Evolutionary conservation across 2,888 invertebrate genomes (phyloP), one percentile per base, ranked within the genome.

Genomic region (Catocala sponsa): DNA sequence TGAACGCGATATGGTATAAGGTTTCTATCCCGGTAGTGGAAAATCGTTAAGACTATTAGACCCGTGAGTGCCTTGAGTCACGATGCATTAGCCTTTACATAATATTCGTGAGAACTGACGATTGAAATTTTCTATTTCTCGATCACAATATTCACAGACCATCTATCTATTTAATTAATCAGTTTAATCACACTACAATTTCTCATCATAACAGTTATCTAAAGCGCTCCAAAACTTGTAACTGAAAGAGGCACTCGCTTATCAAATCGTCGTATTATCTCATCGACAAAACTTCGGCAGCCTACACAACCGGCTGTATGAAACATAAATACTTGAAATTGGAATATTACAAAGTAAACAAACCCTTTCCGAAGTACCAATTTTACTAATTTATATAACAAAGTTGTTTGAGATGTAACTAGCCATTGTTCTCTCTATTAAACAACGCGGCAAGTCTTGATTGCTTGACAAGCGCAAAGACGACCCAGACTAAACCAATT

Each of bases 381-480:
- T 72, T 68, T 72, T 69, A 72, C 62, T 74, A 65, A 80, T 75
- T 80, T 72, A 74, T 80, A 53, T 63, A 65, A 74, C 69, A 53
- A 72, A 75, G 64, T 69, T 72, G 69, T 76, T 66, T 46, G 63
- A 67, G 60, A 70, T 72, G 69, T 73, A 73, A 74, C 76, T 68
- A 72, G 63, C 72, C 55, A 79, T 78, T 80, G 81, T 81, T 75
- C 63, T 66, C 59, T 60, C 53, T 56, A 68, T 79, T 70, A 66
- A 76, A 68, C 72, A 64, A 74, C 54, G 54, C 46, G 55, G 60
- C 57, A 61, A 65, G 68, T 60, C 76, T 68, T 69, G 72, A 75
- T 78, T 76, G 73, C 78, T 76, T 72, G 65, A 70, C 62, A 62
- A 70, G 63, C 59, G 57, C 58, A 51, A 67, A 65, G 65, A 61